Evolutionary conservation across 2,113 vertebrate species (phyloP).

Genomic region (Gopherus evgoodei): DNA sequence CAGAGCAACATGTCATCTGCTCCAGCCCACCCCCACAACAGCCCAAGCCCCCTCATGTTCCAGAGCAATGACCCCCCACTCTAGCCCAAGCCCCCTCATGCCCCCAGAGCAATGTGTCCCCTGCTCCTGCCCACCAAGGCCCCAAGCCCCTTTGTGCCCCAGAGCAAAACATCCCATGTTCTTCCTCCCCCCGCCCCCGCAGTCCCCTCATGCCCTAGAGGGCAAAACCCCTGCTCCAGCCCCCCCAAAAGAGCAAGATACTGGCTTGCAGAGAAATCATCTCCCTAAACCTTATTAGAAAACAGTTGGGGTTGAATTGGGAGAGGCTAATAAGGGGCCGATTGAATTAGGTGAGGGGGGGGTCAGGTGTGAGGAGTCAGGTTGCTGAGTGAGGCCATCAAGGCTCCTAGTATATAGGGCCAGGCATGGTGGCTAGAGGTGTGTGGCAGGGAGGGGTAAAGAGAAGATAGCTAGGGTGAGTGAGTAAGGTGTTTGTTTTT

Average conservation of each 20-base stretch:
- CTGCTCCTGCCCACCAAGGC: rapidly evolving
- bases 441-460: background rate
- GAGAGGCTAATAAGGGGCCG: rapidly evolving
- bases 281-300: background rate
- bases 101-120: no score
- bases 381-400: background rate
- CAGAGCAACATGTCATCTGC: no score
- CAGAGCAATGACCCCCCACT: background rate
- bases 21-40: no score
- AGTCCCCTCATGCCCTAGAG: no score
- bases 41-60: background rate
- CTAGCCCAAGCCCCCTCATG: background rate
- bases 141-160: background rate
- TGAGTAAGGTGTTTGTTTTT: rapidly evolving
- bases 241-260: no score
- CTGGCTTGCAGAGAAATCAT: no score
- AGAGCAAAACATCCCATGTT: no score
- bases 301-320: background rate
- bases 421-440: rapidly evolving
- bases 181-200: no score
- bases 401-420: background rate
- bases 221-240: rapidly evolving
- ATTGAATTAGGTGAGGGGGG: rapidly evolving
- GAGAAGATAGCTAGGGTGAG: no score
- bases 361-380: background rate